Evolutionary conservation across 2,113 vertebrate species (phyloP).

Genomic region (Monopterus albus): DNA sequence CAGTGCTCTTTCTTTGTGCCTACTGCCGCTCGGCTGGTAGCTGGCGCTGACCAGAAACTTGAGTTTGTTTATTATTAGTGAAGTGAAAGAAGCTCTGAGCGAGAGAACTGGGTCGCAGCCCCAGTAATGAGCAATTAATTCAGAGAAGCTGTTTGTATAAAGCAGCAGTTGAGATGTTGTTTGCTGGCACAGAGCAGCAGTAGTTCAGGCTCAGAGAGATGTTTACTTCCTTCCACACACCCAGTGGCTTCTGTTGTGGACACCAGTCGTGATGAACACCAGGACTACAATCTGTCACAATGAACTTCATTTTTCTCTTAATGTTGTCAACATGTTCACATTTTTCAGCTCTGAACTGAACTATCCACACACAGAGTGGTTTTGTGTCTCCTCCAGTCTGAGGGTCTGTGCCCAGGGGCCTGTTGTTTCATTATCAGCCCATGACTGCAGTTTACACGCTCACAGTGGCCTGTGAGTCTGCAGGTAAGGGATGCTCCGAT

Average conservation of each 20-base stretch:
- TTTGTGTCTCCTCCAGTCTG: not conserved
- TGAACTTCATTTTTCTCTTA: no score
- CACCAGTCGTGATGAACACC: no score
- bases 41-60: not conserved
- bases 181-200: no score
- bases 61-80: conserved; percentile 22
- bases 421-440: not conserved
- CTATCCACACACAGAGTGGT: not conserved
- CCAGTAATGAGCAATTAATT: not conserved
- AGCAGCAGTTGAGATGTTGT: not conserved
- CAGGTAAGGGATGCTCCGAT: not conserved
- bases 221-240: no score
- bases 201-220: no score
- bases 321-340: no score
- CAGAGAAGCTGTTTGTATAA: not conserved
- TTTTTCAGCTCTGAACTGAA: no score
- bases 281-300: no score
- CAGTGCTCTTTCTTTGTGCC: not conserved
- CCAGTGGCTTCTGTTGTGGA: no score
- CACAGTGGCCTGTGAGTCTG: not conserved
- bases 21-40: not conserved
- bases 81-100: conserved; percentile 21
- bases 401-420: not conserved
- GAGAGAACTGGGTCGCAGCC: conserved; percentile 44
- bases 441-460: not conserved